These are phyloP conservation scores for Bufotes viridis DNA, from an alignment of 2,797 vertebrate species.

Conservation along the genomic window DNA sequence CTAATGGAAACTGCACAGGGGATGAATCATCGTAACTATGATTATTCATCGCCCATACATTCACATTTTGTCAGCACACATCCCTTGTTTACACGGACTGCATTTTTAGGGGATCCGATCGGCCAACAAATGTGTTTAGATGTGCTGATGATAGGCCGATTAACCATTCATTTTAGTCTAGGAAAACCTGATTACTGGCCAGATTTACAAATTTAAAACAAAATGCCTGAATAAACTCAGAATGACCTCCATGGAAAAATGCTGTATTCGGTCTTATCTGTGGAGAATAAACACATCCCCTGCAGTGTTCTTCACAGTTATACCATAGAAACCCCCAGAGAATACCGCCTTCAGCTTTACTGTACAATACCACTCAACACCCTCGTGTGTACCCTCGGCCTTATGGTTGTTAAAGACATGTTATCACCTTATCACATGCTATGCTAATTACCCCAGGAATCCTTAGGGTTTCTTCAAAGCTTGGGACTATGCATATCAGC, in stretches of 20 bases:
- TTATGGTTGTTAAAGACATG: conserved; percentile 12
- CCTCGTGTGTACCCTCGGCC: conserved; percentile 17
- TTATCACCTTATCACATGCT: conserved; percentile 27
- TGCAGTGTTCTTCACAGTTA: neutral
- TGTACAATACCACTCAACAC: conserved; percentile 22
- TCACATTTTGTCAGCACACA: no score
- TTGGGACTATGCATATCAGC: neutral
- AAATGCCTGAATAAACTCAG: neutral
- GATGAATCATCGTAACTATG: no score
- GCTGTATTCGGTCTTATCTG: neutral
- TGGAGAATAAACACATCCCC: conserved; percentile 18
- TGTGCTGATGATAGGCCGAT: no score
- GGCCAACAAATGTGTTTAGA: no score
- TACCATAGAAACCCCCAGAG: neutral
- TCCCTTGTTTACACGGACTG: no score
- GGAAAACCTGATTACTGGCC: neutral
- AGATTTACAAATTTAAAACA: neutral
- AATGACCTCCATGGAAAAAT: neutral
- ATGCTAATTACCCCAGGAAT: neutral
- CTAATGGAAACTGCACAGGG: no score
- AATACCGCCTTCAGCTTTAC: neutral
- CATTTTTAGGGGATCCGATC: no score
- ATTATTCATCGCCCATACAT: no score
- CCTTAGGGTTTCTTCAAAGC: conserved; percentile 15
- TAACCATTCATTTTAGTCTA: no score